These are phyloP conservation scores for Schlechtendalia chinensis DNA, from an alignment of 1,140 invertebrate genomes.

Conservation along the genomic window DNA sequence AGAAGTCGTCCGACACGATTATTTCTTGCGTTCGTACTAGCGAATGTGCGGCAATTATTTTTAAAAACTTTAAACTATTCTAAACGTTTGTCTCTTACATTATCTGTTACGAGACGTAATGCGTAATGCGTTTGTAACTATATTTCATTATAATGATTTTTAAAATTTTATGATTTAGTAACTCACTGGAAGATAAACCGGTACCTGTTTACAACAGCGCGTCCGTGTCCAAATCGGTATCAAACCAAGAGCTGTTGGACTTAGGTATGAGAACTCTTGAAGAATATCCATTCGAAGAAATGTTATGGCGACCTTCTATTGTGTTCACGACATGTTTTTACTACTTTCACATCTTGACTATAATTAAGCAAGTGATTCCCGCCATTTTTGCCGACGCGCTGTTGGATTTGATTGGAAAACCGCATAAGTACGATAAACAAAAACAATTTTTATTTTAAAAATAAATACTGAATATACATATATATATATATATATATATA, in stretches of 20 bases:
- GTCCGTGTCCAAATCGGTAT: constrained; percentile 87
- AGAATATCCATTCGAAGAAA: constrained; percentile 70
- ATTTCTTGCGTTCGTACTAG: too few species aligned
- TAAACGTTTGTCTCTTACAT: too few species aligned
- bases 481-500: not conserved
- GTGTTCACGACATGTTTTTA: constrained; percentile 58
- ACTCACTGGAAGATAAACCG: not conserved
- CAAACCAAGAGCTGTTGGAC: constrained; percentile 76
- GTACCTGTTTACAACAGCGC: constrained; percentile 83
- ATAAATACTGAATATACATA: too few species aligned
- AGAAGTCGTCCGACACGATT: too few species aligned
- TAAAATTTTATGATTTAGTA: too few species aligned
- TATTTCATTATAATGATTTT: too few species aligned
- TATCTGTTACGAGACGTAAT: too few species aligned
- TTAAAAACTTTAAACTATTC: too few species aligned
- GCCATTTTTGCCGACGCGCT: constrained; percentile 66
- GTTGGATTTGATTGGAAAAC: constrained; percentile 63
- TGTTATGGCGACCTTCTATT: constrained; percentile 67
- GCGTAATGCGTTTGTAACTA: too few species aligned
- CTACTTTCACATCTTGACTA: constrained; percentile 54
- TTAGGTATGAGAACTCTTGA: constrained; percentile 68
- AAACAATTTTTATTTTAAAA: not conserved
- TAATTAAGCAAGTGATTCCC: constrained; percentile 60
- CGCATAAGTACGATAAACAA: constrained; percentile 61
- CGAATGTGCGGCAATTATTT: too few species aligned